These are phyloP conservation scores for Chitala chitala DNA, from an alignment of 2,113 vertebrate genomes.

Conservation along the genomic window DNA sequence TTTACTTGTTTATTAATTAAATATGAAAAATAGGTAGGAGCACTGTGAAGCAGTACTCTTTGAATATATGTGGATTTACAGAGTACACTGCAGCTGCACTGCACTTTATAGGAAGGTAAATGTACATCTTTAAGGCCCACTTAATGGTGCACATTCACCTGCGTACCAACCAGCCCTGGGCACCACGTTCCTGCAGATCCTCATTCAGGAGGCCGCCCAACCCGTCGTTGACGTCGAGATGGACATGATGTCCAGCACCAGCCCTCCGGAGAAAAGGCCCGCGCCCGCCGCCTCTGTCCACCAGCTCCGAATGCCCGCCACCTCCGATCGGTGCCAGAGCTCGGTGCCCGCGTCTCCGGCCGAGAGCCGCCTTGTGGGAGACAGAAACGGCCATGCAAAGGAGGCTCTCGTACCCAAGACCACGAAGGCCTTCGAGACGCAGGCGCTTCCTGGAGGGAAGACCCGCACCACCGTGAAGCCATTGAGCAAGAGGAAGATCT, in stretches of 20 bases:
- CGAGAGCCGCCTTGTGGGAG: conserved; percentile 66
- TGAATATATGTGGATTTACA: no score
- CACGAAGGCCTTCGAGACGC: conserved; percentile 82
- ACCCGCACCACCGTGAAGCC: conserved; percentile 83
- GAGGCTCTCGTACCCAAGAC: conserved; percentile 56
- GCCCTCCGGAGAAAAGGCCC: conserved; percentile 74
- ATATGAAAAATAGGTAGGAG: no score
- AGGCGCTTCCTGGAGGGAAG: conserved; percentile 88
- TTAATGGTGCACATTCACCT: not conserved
- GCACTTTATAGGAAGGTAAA: no score
- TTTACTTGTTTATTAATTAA: no score
- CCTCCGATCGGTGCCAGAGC: conserved; percentile 63
- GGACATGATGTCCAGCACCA: conserved; percentile 83
- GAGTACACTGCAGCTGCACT: no score
- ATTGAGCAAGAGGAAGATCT: conserved; percentile 87
- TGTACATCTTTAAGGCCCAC: no score
- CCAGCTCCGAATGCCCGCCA: conserved; percentile 51
- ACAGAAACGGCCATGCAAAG: conserved; percentile 81
- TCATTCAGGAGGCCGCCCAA: conserved; percentile 77
- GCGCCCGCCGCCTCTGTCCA: not conserved
- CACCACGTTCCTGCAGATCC: conserved; percentile 49
- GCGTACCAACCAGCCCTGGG: not conserved
- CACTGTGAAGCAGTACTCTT: no score
- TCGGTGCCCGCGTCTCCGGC: conserved; percentile 62
- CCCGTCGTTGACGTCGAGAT: conserved; percentile 81